Base-by-base conservation (phyloP, 2,888 invertebrate species). In the Sepiola atlantica region DNA sequence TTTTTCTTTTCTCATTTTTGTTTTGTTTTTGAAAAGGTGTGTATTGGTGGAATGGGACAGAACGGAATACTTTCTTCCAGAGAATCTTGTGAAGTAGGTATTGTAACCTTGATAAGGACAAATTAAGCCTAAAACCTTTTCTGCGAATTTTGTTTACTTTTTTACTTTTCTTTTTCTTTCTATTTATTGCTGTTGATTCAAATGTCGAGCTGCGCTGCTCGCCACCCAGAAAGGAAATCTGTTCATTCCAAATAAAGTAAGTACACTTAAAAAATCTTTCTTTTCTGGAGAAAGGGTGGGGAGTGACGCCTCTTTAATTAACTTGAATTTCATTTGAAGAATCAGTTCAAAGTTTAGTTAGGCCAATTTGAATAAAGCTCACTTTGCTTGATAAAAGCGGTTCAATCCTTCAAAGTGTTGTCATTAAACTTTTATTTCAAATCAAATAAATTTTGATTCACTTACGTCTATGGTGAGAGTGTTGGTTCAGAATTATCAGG, bases 391-490 rank as follows among this genome's bases (percentile, higher is more conserved):
- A n/a, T n/a, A n/a, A n/a, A n/a, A n/a, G n/a, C 28, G 77, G n/a
- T 77, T 18, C 77, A 77, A 4, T 0, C 77, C 12, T n/a, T 77
- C n/a, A n/a, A 61, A 61, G 77, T 6, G n/a, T 77, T n/a, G 24
- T 57, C 57, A 77, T n/a, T 0, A 77, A 77, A 77, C 77, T 12
- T 77, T 77, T n/a, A 77, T n/a, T n/a, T 77, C 28, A 28, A 77
- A n/a, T 77, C 28, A 77, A 77, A 77, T 77, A 77, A 77, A 77
- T 77, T n/a, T 77, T 77, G 77, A 28, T 77, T 77, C 77, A 77
- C 77, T 77, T 77, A 77, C 28, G n/a, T n/a, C n/a, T n/a, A n/a
- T n/a, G n/a, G n/a, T n/a, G n/a, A n/a, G n/a, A n/a, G n/a, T n/a
- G n/a, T n/a, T n/a, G n/a, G n/a, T n/a, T n/a, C n/a, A n/a, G n/a